Evolutionary conservation across 1,140 invertebrate species (phyloP).

Genomic region (Zaprionus vittiger): DNA sequence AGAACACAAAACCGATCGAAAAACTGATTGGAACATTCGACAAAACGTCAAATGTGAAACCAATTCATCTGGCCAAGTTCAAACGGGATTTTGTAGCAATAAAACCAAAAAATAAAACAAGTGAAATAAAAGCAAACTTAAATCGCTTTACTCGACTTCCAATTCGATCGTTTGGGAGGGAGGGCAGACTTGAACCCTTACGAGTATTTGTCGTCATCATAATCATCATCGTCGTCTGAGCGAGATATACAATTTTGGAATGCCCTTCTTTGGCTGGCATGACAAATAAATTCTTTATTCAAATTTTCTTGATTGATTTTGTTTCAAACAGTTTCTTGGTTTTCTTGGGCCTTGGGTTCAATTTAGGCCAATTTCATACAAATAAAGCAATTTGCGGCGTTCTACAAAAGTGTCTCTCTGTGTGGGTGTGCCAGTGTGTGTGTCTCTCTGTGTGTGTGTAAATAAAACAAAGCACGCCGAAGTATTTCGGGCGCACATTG

Average conservation of each 20-base stretch:
- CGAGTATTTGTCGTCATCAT: slow-evolving; percentile 16
- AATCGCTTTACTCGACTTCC: slow-evolving; percentile 32
- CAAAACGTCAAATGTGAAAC: slow-evolving; percentile 68
- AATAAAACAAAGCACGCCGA: slow-evolving; percentile 33
- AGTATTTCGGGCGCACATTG: slow-evolving; percentile 1
- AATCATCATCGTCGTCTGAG: slow-evolving; percentile 11
- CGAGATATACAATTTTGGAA: slow-evolving; percentile 22
- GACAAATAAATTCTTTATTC: slow-evolving; percentile 35
- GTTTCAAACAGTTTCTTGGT: slow-evolving; percentile 18
- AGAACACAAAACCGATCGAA: slow-evolving; percentile 49
- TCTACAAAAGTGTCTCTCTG: slow-evolving; percentile 61
- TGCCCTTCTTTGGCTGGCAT: slow-evolving; percentile 37
- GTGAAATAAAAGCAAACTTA: slow-evolving; percentile 8
- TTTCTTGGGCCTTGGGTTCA: slow-evolving; percentile 33
- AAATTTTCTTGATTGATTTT: slow-evolving; percentile 31
- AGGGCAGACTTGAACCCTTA: slow-evolving; percentile 48
- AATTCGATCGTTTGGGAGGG: slow-evolving; percentile 21
- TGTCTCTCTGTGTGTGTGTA: slow-evolving; percentile 23
- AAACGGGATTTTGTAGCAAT: slow-evolving; percentile 30
- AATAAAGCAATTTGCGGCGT: slow-evolving; percentile 69
- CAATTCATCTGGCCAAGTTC: slow-evolving; percentile 76
- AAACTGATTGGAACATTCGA: slow-evolving; percentile 2
- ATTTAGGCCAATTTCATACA: slow-evolving; percentile 55
- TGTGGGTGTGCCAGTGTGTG: slow-evolving; percentile 33
- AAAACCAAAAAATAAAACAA: neutral